Evolutionary conservation across 2,797 vertebrate species (phyloP).

Genomic region (Carduelis carduelis): DNA sequence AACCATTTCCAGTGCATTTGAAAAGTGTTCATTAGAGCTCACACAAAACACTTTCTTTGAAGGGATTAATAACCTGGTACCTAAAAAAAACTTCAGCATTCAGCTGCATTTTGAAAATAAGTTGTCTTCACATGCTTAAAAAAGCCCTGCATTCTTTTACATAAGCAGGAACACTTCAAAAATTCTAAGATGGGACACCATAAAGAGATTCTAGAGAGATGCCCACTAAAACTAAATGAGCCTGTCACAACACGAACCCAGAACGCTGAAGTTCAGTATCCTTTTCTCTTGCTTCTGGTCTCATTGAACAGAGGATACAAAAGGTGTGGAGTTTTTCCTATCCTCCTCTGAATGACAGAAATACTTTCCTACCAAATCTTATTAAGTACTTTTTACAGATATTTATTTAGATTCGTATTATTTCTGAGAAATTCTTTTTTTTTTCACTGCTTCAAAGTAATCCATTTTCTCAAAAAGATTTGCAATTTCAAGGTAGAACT

Average conservation of each 20-base stretch:
- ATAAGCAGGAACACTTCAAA: background rate
- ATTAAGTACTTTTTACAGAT: background rate
- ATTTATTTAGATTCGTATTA: background rate
- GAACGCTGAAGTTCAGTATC: background rate
- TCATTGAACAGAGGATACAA: background rate
- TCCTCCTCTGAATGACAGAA: background rate
- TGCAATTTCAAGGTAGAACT: background rate
- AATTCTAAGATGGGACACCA: background rate
- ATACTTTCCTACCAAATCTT: background rate
- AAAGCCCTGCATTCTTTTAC: fast-evolving
- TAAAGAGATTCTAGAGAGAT: background rate
- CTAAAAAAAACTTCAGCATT: background rate
- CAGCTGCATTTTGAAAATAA: background rate
- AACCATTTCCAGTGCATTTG: background rate
- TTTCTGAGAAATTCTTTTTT: background rate
- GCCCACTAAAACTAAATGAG: background rate
- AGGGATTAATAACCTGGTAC: background rate
- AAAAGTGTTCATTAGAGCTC: background rate
- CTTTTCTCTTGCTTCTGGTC: background rate
- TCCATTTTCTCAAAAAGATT: background rate
- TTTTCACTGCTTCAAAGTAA: background rate
- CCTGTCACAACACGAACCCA: background rate
- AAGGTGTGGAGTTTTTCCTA: background rate
- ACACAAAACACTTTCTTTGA: background rate
- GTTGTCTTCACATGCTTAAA: background rate